phyloP scores from a whole-genome alignment of 1,140 invertebrate species.

The Bombus sibiricus region DNA sequence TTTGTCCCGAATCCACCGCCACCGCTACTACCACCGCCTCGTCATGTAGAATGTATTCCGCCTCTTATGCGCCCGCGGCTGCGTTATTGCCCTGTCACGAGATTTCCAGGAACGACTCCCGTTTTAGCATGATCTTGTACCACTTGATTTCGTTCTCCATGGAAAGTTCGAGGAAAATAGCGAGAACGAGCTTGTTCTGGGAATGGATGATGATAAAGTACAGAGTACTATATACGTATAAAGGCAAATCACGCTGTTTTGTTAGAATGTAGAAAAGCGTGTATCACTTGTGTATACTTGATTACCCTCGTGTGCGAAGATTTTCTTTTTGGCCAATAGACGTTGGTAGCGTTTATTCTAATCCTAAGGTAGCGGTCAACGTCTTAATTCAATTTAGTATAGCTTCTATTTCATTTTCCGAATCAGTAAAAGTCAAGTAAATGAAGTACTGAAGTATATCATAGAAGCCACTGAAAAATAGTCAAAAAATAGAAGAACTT shows the following conservation, averaged over 20 bases:
- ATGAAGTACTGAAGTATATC: too few species aligned
- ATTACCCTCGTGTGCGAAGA: neutral
- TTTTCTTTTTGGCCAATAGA: neutral
- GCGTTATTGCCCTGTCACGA: neutral
- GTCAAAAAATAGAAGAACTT: too few species aligned
- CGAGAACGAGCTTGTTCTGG: neutral
- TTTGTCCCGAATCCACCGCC: slow-evolving; percentile 51
- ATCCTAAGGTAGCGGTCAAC: neutral
- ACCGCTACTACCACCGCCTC: slow-evolving; percentile 34
- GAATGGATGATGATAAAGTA: neutral
- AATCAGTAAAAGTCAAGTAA: neutral
- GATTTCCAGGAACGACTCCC: neutral
- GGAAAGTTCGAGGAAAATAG: neutral
- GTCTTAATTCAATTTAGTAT: neutral
- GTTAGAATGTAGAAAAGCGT: neutral
- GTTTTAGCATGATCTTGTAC: neutral
- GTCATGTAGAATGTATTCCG: slow-evolving; percentile 13
- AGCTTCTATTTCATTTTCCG: neutral
- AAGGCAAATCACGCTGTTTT: neutral
- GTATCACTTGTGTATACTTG: neutral
- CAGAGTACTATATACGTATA: too few species aligned
- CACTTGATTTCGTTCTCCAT: too few species aligned
- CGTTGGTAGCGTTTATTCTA: neutral
- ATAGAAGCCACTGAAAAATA: neutral
- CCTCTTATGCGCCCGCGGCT: slow-evolving; percentile 1